Base-by-base conservation (phyloP, 2,797 vertebrate genomes). In the Euphonia xanthogaster region DNA sequence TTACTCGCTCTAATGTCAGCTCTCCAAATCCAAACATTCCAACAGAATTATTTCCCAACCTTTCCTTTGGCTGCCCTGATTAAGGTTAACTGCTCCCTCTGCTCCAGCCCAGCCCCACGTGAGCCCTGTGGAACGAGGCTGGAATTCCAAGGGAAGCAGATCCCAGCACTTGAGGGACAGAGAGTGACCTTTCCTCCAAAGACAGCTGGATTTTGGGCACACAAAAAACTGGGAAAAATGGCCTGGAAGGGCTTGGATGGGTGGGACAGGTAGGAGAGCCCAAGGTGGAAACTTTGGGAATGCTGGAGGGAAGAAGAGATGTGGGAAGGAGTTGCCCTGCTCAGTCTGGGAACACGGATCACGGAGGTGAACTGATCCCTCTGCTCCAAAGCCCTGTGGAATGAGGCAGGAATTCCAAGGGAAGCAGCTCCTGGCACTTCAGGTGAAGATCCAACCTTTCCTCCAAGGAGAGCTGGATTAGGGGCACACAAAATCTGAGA, bases 1-100 rank as follows among this genome's bases (percentile, higher is more conserved):
- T 96, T 94, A 93, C 92, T 62, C 89, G 62, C 62, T 31, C 55
- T 89, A 94, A 97, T 94, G 94, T 90, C 92, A 96, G 62, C 83
- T 39, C 95, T 90, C 81, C 48, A 10, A 87, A 83, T 68, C 90
- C 93, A 93, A 96, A 92, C 84, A 81, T 86, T 65, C 73, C 82
- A 48, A 25, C 61, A 7, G 91, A 67, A 75, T 86, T 8, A n/a
- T 71, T 91, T 81, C 86, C 50, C 77, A 89, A 82, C 80, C 73
- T 89, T 94, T 86, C 86, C 60, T 88, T 44, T 45, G 95, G 89
- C 85, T 76, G 21, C 62, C 85, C 85, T 82, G 94, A 35, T 95
- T 39, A 97, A 95, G 86, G 93, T 93, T 73, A 88, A 91, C 86
- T 24, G 85, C 39, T 94, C 91, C 86, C 90, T 25, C 19, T 17